These are phyloP conservation scores for Artemia sinica DNA, from an alignment of 2,888 invertebrate species.

Conservation along the genomic window DNA sequence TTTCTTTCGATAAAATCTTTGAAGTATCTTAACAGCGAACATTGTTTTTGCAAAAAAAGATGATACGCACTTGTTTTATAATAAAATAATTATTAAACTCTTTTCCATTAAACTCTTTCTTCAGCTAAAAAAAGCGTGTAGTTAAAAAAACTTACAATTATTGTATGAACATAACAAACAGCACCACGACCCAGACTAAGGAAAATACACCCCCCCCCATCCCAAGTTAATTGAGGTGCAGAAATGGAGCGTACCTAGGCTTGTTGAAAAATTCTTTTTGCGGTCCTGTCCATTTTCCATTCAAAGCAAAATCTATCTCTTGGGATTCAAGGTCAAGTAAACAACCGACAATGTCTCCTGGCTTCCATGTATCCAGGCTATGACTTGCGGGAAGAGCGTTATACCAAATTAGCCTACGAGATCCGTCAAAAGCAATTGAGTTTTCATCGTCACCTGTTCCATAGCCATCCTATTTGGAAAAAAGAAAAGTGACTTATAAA, in stretches of 20 bases:
- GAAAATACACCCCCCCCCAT: no score
- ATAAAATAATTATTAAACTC: no score
- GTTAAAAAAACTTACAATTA: no score
- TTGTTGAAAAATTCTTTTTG: conserved; percentile 56
- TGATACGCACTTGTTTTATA: no score
- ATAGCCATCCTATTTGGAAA: conserved; percentile 55
- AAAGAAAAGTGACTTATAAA: conserved; percentile 20
- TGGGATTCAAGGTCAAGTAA: conserved; percentile 55
- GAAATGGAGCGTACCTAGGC: conserved; percentile 43
- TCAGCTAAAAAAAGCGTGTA: no score
- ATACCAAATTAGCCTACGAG: conserved; percentile 73
- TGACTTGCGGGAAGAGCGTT: conserved; percentile 53
- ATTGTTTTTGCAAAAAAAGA: no score
- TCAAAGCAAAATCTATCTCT: conserved; percentile 62
- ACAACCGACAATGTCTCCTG: conserved; percentile 70
- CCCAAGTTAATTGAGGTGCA: no score
- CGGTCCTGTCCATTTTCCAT: conserved; percentile 51
- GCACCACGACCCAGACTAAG: no score
- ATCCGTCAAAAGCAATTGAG: conserved; percentile 81
- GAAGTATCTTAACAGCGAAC: no score
- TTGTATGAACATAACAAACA: no score
- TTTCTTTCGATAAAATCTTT: no score
- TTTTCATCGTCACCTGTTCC: conserved; percentile 84
- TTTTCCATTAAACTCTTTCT: no score
- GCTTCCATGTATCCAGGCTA: conserved; percentile 46